Base-by-base conservation (phyloP, 2,113 vertebrate genomes). In the Eira barbara region DNA sequence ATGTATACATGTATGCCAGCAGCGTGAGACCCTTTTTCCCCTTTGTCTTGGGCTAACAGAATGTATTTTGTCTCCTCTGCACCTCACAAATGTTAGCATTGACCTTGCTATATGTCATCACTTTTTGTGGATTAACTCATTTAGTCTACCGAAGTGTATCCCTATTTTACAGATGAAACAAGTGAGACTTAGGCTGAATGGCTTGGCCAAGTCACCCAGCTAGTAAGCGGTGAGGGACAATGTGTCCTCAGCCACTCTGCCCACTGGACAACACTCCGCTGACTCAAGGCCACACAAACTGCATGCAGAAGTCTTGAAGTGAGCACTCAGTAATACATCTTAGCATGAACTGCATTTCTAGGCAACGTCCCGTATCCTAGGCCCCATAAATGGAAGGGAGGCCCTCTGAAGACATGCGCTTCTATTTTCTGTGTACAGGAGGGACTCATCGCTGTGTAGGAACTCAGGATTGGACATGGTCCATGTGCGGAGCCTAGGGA, bases 161-260 rank as follows among this genome's bases (percentile, higher is more conserved):
- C 18, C n/a, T 27, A 92, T 94, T 92, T 89, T 55, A 57, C 27
- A 82, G 49, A 36, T n/a, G 20, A 69, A 80, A 76, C 4, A 52
- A 73, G n/a, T 76, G n/a, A 82, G 18, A 3, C 27, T 81, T 84
- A 81, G 21, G 34, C 71, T 34, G 10, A 83, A 8, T 86, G 21
- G 27, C 63, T 81, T 63, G 29, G 25, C 49, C 31, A 93, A 81
- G 49, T 55, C 59, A 71, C 42, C 29, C 34, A 69, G 6, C 52
- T 21, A 65, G 36, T 23, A 36, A 63, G 23, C 47, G 42, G 42
- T 14, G 20, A 91, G 12, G 8, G 1, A 42, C 14, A 12, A 52
- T 39, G 11, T 82, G 55, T 52, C 31, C 7, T 34, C 27, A 57
- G 34, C 11, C 1, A 0, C 67, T 95, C 36, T 29, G 20, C 3